Conservation (phyloP, 2,113 vertebrate genomes). For the Suricata suricatta region DNA sequence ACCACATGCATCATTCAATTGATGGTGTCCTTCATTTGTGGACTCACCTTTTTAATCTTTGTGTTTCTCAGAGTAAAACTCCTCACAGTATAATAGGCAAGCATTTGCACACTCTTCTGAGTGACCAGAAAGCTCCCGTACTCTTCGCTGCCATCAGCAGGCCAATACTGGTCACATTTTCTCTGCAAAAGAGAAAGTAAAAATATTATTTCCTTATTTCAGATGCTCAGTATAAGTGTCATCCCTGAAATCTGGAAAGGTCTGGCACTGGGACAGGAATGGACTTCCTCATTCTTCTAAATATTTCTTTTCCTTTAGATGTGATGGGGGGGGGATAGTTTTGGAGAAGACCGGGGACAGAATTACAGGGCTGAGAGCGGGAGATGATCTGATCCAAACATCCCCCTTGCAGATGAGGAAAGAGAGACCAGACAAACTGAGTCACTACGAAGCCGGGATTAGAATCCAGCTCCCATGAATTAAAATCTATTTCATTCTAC, state of each 20-base stretch:
- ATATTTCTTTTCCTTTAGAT: neutral
- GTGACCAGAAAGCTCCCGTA: constrained; percentile 94
- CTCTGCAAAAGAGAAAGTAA: constrained; percentile 86
- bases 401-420: neutral
- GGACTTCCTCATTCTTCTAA: neutral
- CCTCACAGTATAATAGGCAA: constrained; percentile 95
- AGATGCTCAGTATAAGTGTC: neutral
- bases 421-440: neutral
- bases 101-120: constrained; percentile 88
- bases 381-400: neutral
- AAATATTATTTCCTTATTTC: neutral
- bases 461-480: neutral
- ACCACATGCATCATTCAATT: neutral
- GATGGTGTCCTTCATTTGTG: neutral
- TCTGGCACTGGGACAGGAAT: neutral
- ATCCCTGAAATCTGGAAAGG: neutral
- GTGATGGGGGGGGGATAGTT: neutral
- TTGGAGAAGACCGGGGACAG: neutral
- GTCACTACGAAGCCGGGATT: neutral
- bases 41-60: constrained; percentile 92
- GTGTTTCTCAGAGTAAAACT: constrained; percentile 93
- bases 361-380: neutral
- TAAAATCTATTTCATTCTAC: neutral
- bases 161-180: constrained; percentile 99
- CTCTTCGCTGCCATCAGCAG: constrained; percentile 92